Conservation (phyloP, 2,888 invertebrate species). For the Lepidochrysops patricia region DNA sequence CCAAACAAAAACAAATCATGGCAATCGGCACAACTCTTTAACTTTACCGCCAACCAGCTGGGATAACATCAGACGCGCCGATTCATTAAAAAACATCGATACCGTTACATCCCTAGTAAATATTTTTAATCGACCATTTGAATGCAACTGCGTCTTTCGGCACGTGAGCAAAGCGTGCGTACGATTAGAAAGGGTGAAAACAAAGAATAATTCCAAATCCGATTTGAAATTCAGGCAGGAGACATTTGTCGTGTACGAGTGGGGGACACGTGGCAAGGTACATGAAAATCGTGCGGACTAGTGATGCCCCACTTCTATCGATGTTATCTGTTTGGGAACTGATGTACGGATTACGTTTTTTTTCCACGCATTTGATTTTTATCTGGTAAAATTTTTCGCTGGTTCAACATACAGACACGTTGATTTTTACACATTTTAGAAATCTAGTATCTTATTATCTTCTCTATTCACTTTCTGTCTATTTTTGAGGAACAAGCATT, state of each 20-base stretch:
- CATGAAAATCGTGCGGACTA: slow-evolving; percentile 68
- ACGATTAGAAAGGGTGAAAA: slow-evolving; percentile 66
- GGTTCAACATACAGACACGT: neutral
- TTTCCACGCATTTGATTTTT: neutral
- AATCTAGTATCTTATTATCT: too few relatives aligned
- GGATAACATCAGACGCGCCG: slow-evolving; percentile 17
- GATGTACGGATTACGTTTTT: neutral
- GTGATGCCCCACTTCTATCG: slow-evolving; percentile 33
- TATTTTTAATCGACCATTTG: slow-evolving; percentile 42
- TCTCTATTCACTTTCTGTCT: too few relatives aligned
- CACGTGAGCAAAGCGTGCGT: slow-evolving; percentile 60
- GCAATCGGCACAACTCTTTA: neutral
- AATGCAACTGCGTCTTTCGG: slow-evolving; percentile 48
- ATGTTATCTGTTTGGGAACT: slow-evolving; percentile 17
- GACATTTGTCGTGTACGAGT: slow-evolving; percentile 57
- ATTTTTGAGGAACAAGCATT: too few relatives aligned
- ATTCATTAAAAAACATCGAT: slow-evolving; percentile 28
- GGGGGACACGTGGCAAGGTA: slow-evolving; percentile 65
- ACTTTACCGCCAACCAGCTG: neutral
- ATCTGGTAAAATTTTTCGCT: neutral
- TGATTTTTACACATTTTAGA: too few relatives aligned
- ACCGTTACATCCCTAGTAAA: slow-evolving; percentile 31
- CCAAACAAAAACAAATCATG: neutral
- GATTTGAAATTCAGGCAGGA: slow-evolving; percentile 63
- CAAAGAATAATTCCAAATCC: slow-evolving; percentile 58